Percentiles rank a stretch among this genome's conserved stretches.
These are phyloP conservation scores for Eupristina koningsbergeri DNA, from an alignment of 1,140 invertebrate species.

Conservation along the genomic window DNA sequence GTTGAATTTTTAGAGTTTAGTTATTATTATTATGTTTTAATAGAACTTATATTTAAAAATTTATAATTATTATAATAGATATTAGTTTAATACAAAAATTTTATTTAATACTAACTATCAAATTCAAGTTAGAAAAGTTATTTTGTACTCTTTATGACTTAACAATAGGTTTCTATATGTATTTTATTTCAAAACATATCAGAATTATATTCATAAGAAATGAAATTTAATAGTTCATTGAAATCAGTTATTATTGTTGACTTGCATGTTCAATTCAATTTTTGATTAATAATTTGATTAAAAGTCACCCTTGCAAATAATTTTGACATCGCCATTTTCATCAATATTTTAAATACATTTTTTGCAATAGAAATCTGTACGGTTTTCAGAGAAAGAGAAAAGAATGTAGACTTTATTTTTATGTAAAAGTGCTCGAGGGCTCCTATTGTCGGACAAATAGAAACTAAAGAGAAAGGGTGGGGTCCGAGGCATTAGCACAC, in stretches of 20 bases:
- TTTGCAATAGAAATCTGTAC: not conserved
- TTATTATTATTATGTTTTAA: too few relatives aligned
- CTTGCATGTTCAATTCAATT: not conserved
- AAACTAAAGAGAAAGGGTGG: not conserved
- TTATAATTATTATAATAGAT: not conserved
- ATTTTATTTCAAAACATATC: not conserved
- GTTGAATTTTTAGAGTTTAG: too few relatives aligned
- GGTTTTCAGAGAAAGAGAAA: not conserved
- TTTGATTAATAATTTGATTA: not conserved
- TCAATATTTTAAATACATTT: not conserved
- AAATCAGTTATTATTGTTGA: not conserved
- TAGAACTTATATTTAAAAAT: too few relatives aligned
- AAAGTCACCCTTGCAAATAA: not conserved
- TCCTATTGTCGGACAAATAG: not conserved
- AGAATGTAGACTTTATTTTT: conserved; percentile 26
- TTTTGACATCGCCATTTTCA: not conserved
- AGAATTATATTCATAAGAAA: not conserved
- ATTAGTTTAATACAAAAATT: not conserved
- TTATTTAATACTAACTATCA: too few relatives aligned
- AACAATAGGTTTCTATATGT: not conserved
- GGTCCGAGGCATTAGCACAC: not conserved
- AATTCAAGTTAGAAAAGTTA: not conserved
- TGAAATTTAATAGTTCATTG: not conserved
- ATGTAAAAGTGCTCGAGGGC: not conserved
- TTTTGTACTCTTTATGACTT: not conserved